These are phyloP conservation scores for Mesoligia furuncula DNA, from an alignment of 2,888 invertebrate genomes.

Conservation along the genomic window DNA sequence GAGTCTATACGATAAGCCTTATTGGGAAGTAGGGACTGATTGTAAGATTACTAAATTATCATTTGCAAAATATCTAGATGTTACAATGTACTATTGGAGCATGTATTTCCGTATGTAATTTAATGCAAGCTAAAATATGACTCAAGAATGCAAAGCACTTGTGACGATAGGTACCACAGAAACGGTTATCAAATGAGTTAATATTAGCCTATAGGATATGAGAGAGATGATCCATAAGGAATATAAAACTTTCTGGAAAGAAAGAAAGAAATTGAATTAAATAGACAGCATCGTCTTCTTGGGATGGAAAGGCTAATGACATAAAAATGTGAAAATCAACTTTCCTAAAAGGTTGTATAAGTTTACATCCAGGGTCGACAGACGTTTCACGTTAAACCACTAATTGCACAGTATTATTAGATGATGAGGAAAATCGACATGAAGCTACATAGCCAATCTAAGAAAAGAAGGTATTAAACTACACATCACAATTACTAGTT, in stretches of 20 bases:
- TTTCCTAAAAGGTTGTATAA: slow-evolving; percentile 11
- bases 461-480: not conserved
- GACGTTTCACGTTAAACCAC: slow-evolving; percentile 14
- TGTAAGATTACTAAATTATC: slow-evolving; percentile 46
- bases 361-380: not conserved
- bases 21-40: slow-evolving; percentile 47
- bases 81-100: not conserved
- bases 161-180: no score
- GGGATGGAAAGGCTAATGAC: not conserved
- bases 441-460: not conserved
- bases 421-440: not conserved
- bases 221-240: no score
- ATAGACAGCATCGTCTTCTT: not conserved
- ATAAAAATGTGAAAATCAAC: slow-evolving; percentile 1
- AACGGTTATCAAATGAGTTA: not conserved
- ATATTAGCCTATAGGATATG: not conserved
- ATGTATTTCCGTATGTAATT: slow-evolving; percentile 14
- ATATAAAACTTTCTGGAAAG: not conserved
- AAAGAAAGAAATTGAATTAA: not conserved
- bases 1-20: slow-evolving; percentile 43
- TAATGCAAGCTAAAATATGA: slow-evolving; percentile 4
- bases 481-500: no score
- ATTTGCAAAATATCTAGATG: slow-evolving; percentile 33
- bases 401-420: not conserved
- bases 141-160: not conserved